These are phyloP conservation scores for Listronotus oregonensis DNA, from an alignment of 1,140 invertebrate species.

Conservation along the genomic window DNA sequence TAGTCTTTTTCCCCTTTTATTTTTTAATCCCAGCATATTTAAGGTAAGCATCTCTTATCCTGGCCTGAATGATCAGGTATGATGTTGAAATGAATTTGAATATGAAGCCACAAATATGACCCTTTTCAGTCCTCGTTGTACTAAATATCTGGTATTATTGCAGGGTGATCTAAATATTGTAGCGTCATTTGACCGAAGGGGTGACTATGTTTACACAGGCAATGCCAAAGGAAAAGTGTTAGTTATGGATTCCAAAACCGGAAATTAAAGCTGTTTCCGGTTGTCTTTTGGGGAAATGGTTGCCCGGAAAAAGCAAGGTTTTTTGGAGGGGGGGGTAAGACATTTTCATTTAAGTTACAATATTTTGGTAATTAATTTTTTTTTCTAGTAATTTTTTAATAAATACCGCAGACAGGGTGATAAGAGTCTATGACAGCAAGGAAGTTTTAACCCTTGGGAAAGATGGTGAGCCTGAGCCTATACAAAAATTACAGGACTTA, in stretches of 20 bases:
- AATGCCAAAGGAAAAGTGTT: constrained; percentile 94
- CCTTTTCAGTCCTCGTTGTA: too few relatives aligned
- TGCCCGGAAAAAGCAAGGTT: constrained; percentile 97
- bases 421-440: constrained; percentile 91
- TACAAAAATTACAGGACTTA: constrained; percentile 97
- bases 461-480: constrained; percentile 93
- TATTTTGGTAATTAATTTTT: constrained; percentile 25
- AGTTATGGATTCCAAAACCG: constrained; percentile 78
- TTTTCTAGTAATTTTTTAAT: constrained; percentile 89
- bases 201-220: constrained; percentile 93
- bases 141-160: constrained; percentile 44
- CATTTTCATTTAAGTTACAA: constrained; percentile 9
- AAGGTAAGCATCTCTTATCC: too few relatives aligned
- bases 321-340: constrained; percentile 87
- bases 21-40: too few relatives aligned
- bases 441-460: constrained; percentile 86
- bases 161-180: constrained; percentile 94
- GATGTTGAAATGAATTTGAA: too few relatives aligned
- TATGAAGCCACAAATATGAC: too few relatives aligned
- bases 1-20: too few relatives aligned
- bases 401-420: constrained; percentile 95
- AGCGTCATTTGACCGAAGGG: constrained; percentile 93
- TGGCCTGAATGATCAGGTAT: too few relatives aligned
- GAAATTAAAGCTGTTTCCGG: constrained; percentile 85
- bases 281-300: constrained; percentile 87